Evolutionary conservation across 2,113 vertebrate genomes (phyloP), one percentile per base, ranked within the genome.

Genomic region (Cynopterus brachyotis): DNA sequence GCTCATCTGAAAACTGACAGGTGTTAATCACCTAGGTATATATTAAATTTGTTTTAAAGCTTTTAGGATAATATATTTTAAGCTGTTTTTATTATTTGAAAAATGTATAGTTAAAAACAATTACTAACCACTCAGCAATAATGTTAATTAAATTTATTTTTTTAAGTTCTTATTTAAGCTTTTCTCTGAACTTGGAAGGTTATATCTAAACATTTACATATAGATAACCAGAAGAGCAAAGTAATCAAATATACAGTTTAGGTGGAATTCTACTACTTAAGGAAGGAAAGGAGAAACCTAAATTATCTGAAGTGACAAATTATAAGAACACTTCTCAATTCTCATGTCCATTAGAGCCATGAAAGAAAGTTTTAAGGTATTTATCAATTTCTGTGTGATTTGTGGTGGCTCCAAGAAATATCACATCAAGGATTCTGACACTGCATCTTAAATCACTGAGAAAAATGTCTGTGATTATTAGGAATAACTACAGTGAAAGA

Each of bases 31-130:
- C 40, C 24, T 26, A 79, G 4, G 20, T 59, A 76, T 42, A 70
- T 89, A 66, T 73, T 12, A 45, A 69, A 22, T 73, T 83, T 72
- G 11, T 40, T 93, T 93, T 32, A 93, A 79, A 96, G 6, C 11
- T 66, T 91, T 85, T 37, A 85, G 82, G 93, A 67, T 30, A 87
- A 83, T 55, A 3, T 62, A 45, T 53, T 89, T 60, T 62, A 97
- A 70, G 2, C 13, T 85, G 0, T 70, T 40, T 60, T 92, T 75
- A 75, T 67, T 85, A 62, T 73, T 62, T 78, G 57, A 81, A 75
- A 78, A 79, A 42, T 42, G 1, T 4, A n/a, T 15, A 53, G 16
- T 60, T 95, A 69, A 75, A 94, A 88, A 66, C 24, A 59, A 66
- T 88, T 72, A 42, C 10, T 76, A 91, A 50, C 30, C 57, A 89